Conservation (phyloP, 2,888 invertebrate species). For the Endomychus coccineus region DNA sequence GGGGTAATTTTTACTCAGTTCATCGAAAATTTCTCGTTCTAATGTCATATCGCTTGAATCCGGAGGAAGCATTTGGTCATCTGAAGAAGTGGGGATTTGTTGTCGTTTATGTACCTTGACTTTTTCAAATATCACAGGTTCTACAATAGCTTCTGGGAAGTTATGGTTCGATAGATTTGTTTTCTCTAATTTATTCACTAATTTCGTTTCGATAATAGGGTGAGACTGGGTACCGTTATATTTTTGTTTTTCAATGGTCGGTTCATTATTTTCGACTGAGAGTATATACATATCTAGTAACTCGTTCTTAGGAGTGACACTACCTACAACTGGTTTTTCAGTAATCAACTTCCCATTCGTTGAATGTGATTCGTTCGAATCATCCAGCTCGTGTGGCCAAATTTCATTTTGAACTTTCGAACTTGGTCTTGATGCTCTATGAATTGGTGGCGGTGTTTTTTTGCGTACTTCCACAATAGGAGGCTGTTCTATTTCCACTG, state of each 20-base stretch:
- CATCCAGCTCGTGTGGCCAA: slow-evolving; percentile 29
- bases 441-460: too few species aligned
- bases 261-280: too few species aligned
- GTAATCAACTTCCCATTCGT: too few species aligned
- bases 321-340: too few species aligned
- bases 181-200: too few species aligned
- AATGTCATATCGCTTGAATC: neutral
- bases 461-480: neutral
- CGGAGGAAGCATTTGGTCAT: slow-evolving; percentile 7
- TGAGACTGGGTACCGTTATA: too few species aligned
- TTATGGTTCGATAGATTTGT: neutral
- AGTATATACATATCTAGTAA: too few species aligned
- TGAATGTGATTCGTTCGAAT: too few species aligned
- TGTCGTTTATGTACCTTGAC: slow-evolving; percentile 8
- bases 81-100: slow-evolving; percentile 4
- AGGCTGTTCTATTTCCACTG: neutral
- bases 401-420: slow-evolving; percentile 32
- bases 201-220: too few species aligned
- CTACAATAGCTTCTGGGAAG: slow-evolving; percentile 4
- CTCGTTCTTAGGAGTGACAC: too few species aligned
- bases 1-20: neutral
- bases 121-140: slow-evolving; percentile 4
- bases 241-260: too few species aligned
- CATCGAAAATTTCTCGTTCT: slow-evolving; percentile 8
- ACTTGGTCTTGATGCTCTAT: slow-evolving; percentile 15